These are phyloP conservation scores for Drosophila percnosoma DNA, from an alignment of 2,888 invertebrate species.

Conservation along the genomic window DNA sequence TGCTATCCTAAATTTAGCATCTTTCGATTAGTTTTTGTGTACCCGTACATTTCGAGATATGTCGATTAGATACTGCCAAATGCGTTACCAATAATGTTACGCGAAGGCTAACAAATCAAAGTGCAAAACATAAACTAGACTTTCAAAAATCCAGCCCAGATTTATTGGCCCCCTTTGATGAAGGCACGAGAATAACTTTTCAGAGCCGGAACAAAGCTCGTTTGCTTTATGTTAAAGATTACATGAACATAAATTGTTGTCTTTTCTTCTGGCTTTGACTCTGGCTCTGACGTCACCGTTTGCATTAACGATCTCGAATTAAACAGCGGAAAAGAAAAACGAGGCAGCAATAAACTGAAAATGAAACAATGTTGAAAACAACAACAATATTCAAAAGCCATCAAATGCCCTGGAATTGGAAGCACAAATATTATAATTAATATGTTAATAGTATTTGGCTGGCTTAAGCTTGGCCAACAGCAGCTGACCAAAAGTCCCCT, in stretches of 20 bases:
- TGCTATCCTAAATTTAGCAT: background rate
- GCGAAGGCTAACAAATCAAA: background rate
- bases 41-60: background rate
- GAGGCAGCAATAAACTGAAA: background rate
- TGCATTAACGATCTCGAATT: slow-evolving; percentile 2
- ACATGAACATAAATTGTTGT: slow-evolving; percentile 9
- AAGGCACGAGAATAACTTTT: slow-evolving; percentile 31
- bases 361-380: background rate
- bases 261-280: slow-evolving; percentile 25
- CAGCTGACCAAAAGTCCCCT: background rate
- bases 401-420: background rate
- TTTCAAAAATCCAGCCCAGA: background rate
- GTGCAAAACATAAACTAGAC: background rate
- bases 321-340: slow-evolving; percentile 23
- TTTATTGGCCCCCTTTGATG: slow-evolving; percentile 3
- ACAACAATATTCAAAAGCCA: background rate
- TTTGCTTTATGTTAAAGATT: background rate
- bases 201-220: slow-evolving; percentile 26
- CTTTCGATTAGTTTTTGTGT: background rate
- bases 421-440: too few relatives aligned
- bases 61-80: background rate
- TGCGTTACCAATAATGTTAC: background rate
- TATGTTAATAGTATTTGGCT: background rate
- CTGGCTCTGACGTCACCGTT: slow-evolving; percentile 29
- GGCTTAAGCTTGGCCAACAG: background rate